These are phyloP conservation scores for Acrobasis consociella DNA, from an alignment of 2,888 invertebrate species.

Conservation along the genomic window DNA sequence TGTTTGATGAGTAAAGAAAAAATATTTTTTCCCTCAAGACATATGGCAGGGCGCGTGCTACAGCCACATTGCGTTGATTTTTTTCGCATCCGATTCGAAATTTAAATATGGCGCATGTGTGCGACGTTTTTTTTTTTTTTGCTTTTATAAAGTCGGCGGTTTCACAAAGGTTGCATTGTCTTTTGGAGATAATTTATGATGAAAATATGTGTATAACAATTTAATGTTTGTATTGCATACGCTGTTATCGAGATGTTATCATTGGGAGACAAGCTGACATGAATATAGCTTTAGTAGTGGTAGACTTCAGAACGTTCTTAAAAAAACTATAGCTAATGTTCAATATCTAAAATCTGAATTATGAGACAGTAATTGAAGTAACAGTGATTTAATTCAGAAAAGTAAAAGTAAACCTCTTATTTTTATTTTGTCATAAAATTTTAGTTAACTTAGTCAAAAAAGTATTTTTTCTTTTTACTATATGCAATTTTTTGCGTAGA, in stretches of 20 bases:
- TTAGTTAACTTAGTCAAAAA: no score
- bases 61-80: slow-evolving; percentile 75
- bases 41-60: slow-evolving; percentile 77
- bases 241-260: slow-evolving; percentile 1
- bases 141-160: slow-evolving; percentile 51
- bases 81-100: slow-evolving; percentile 80
- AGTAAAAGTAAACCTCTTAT: no score
- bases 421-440: no score
- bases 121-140: slow-evolving; percentile 55
- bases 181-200: slow-evolving; percentile 10
- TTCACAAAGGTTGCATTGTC: slow-evolving; percentile 26
- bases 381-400: no score
- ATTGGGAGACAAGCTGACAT: background rate
- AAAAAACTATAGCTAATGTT: no score
- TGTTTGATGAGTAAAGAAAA: slow-evolving; percentile 72
- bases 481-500: no score
- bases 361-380: no score
- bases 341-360: no score
- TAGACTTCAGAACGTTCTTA: background rate
- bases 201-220: slow-evolving; percentile 11
- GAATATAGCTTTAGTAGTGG: background rate
- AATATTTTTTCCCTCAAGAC: slow-evolving; percentile 57
- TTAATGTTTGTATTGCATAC: background rate
- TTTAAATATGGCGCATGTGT: slow-evolving; percentile 74
- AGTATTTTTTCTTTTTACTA: no score